Conservation (phyloP, 2,113 vertebrate genomes). For the Oenanthe melanoleuca region DNA sequence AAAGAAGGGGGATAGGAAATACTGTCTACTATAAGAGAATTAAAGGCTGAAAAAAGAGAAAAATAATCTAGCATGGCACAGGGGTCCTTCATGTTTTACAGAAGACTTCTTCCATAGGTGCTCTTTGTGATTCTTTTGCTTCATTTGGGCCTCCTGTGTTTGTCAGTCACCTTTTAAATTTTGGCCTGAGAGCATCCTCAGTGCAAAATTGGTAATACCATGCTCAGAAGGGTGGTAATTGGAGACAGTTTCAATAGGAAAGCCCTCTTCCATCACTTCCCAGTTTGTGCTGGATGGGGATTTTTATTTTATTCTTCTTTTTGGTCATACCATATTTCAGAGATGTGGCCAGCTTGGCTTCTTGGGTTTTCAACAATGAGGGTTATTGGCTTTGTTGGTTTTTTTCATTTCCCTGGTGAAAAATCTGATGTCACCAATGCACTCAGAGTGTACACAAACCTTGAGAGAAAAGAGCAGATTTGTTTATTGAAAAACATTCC, state of each 20-base stretch:
- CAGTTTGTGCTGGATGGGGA: neutral
- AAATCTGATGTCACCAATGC: neutral
- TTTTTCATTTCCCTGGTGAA: neutral
- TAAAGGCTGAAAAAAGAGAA: neutral
- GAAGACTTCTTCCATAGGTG: neutral
- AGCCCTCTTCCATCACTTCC: neutral
- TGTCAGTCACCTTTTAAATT: neutral
- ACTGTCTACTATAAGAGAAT: neutral
- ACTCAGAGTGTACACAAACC: neutral
- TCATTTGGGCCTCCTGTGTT: neutral
- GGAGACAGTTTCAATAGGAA: neutral
- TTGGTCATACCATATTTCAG: neutral
- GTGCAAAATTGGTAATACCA: neutral
- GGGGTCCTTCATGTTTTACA: neutral
- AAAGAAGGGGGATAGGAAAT: neutral
- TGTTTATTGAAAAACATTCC: constrained; percentile 3
- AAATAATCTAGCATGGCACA: neutral
- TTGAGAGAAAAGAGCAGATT: neutral
- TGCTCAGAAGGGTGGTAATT: neutral
- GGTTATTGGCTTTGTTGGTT: neutral
- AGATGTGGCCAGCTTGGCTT: neutral
- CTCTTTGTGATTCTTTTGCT: neutral
- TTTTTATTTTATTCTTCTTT: neutral
- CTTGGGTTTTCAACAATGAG: neutral
- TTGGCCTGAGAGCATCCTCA: neutral